These are phyloP conservation scores for Acropora tenuis DNA, from an alignment of 64 coral and sea anemone species.

Conservation along the genomic window DNA sequence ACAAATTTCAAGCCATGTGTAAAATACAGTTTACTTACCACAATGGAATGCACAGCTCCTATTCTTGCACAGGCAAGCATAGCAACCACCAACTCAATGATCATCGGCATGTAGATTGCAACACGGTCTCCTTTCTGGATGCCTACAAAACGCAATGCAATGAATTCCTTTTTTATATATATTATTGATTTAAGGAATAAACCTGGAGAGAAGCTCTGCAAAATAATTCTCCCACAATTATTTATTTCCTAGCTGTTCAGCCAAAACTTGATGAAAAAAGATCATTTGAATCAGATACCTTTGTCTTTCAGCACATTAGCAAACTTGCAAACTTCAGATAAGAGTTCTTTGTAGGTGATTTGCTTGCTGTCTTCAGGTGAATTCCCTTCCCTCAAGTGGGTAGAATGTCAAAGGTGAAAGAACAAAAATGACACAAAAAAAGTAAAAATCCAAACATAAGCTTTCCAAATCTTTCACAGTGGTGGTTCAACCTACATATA, in stretches of 20 bases:
- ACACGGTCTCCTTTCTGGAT: constrained; percentile 94
- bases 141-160: constrained; percentile 31
- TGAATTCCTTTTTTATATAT: too few relatives aligned
- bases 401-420: background rate
- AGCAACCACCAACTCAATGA: constrained; percentile 94
- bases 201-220: too few relatives aligned
- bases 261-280: background rate
- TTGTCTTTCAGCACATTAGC: constrained; percentile 93
- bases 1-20: too few relatives aligned
- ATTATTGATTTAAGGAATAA: too few relatives aligned
- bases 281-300: constrained; percentile 37
- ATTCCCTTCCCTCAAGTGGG: constrained; percentile 87
- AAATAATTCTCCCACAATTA: too few relatives aligned
- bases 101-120: constrained; percentile 99
- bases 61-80: constrained; percentile 97
- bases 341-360: constrained; percentile 88
- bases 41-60: constrained; percentile 98
- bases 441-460: too few relatives aligned
- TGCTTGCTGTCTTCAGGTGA: constrained; percentile 78
- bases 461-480: too few relatives aligned
- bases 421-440: background rate
- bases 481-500: too few relatives aligned
- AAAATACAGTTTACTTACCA: constrained; percentile 59
- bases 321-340: constrained; percentile 94
- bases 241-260: too few relatives aligned